Percentiles rank a stretch among this genome's conserved stretches.
These are phyloP conservation scores for Paracyclopina nana DNA, from an alignment of 1,140 invertebrate species.

Conservation along the genomic window DNA sequence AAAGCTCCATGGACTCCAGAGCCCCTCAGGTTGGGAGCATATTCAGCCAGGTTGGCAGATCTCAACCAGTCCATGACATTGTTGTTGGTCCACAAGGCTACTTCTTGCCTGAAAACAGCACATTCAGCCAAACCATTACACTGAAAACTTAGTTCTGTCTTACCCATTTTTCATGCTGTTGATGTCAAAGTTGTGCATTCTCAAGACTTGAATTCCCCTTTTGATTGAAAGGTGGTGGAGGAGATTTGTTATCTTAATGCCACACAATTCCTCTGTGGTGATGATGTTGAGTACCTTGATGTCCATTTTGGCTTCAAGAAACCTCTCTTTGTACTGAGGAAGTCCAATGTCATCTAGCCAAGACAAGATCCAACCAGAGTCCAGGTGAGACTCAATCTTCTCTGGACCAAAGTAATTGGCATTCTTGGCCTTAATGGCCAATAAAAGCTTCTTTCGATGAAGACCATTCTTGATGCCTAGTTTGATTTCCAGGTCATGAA, in stretches of 20 bases:
- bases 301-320: constrained; percentile 72
- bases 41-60: constrained; percentile 91
- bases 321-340: constrained; percentile 87
- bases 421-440: constrained; percentile 11
- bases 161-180: constrained; percentile 6
- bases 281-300: constrained; percentile 74
- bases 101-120: no score
- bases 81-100: constrained; percentile 54
- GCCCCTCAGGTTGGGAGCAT: constrained; percentile 83
- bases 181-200: neutral
- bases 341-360: constrained; percentile 94
- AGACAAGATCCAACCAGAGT: constrained; percentile 35
- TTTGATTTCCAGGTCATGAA: constrained; percentile 54
- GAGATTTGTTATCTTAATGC: constrained; percentile 62
- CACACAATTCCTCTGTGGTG: constrained; percentile 63
- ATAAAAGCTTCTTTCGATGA: constrained; percentile 15
- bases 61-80: constrained; percentile 95
- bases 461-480: constrained; percentile 18
- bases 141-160: no score
- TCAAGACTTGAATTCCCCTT: constrained; percentile 44
- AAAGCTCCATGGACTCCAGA: constrained; percentile 75
- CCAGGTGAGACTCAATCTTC: constrained; percentile 3
- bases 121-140: no score
- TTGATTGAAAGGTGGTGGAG: constrained; percentile 75
- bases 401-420: constrained; percentile 6